phyloP scores from a whole-genome alignment of 2,797 vertebrate species.

The Periparus ater region DNA sequence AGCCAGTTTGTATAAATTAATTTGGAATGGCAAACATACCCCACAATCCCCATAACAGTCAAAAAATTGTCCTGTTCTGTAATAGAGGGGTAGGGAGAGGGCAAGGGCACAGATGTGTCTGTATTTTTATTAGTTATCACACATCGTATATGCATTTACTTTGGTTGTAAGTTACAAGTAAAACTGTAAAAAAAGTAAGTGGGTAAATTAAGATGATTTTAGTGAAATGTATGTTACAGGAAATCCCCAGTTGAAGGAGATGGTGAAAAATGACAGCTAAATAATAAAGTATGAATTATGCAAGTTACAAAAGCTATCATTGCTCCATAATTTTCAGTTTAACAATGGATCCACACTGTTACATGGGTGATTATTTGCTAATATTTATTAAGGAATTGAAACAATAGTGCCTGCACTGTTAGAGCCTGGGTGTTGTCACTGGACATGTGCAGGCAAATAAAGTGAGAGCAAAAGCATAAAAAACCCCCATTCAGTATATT shows the following conservation, averaged over 20 bases:
- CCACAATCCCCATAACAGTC: not conserved
- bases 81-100: not conserved
- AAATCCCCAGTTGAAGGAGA: not conserved
- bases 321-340: not conserved
- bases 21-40: not conserved
- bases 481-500: not conserved
- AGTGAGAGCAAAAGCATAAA: not conserved
- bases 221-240: not conserved
- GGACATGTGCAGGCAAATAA: not conserved
- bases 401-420: not conserved
- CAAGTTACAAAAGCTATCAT: not conserved
- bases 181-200: no score
- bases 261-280: not conserved
- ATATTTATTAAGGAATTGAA: not conserved
- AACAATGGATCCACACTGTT: not conserved
- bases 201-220: not conserved
- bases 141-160: not conserved
- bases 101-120: fast-evolving
- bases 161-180: not conserved
- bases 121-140: not conserved
- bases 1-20: not conserved
- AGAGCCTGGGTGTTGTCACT: not conserved
- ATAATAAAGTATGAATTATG: not conserved
- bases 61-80: not conserved
- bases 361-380: not conserved